Conservation (phyloP, 2,797 vertebrate genomes). For the Octomys mimax region DNA sequence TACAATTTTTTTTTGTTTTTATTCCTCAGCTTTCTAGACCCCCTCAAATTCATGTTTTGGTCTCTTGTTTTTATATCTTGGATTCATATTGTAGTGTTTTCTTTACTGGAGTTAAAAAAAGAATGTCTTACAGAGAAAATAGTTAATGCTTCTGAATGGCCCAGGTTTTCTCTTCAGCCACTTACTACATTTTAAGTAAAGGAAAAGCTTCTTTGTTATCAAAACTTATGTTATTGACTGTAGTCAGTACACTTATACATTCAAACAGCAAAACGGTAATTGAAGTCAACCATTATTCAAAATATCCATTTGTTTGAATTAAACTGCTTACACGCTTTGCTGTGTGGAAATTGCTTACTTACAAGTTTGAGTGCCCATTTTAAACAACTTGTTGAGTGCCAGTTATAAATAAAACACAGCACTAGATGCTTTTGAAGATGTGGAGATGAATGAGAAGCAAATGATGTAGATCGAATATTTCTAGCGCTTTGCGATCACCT, state of each 20-base stretch:
- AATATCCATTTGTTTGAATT: conserved; percentile 21
- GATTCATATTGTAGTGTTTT: conserved; percentile 45
- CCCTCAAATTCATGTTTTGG: conserved; percentile 48
- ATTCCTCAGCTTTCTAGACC: conserved; percentile 7
- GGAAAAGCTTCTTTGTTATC: neutral
- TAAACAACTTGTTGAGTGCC: conserved; percentile 23
- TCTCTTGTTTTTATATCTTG: conserved; percentile 14
- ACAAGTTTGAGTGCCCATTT: conserved; percentile 1
- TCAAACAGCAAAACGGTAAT: conserved; percentile 4
- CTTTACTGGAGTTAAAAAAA: neutral
- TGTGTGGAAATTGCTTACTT: neutral
- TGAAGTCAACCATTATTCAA: conserved; percentile 18
- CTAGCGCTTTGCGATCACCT: neutral
- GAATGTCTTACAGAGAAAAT: neutral
- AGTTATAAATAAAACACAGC: neutral
- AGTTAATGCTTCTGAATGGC: conserved; percentile 1
- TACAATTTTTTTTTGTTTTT: neutral
- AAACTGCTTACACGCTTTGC: neutral
- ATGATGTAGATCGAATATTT: conserved; percentile 42
- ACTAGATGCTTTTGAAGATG: neutral
- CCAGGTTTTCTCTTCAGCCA: neutral
- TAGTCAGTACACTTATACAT: neutral
- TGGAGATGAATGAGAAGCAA: neutral
- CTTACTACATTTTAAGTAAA: conserved; percentile 41
- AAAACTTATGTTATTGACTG: neutral